Evolutionary conservation across 2,888 invertebrate species (phyloP).

Genomic region (Mesoligia furuncula): DNA sequence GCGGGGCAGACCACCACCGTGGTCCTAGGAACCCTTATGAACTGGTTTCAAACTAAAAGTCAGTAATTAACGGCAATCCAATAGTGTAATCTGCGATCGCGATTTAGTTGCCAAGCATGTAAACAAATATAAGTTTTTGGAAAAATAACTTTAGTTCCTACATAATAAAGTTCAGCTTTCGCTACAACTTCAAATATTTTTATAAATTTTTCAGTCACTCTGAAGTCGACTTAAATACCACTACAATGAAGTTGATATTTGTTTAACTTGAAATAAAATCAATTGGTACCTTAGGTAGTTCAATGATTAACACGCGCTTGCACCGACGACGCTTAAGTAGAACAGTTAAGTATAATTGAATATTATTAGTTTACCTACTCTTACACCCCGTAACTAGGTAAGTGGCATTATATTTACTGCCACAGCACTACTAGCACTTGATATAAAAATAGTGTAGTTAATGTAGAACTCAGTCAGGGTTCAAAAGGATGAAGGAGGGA

Average conservation of each 20-base stretch:
- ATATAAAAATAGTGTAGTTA: not conserved
- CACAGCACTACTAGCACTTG: not conserved
- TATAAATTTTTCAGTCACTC: no score
- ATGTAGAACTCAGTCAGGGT: not conserved
- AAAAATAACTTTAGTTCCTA: no score
- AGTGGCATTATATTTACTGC: not conserved
- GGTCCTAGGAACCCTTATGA: not conserved
- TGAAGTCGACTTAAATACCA: no score
- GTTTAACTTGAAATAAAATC: no score
- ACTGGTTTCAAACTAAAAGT: slow-evolving; percentile 2
- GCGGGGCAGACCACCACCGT: no score
- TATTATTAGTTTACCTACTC: not conserved
- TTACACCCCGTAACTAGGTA: not conserved
- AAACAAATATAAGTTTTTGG: no score
- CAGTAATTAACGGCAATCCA: slow-evolving; percentile 29
- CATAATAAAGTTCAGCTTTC: no score
- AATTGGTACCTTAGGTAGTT: not conserved
- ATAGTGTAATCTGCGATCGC: not conserved
- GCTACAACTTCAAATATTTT: no score
- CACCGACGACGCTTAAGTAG: not conserved
- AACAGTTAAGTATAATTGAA: slow-evolving; percentile 14
- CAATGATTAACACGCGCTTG: slow-evolving; percentile 11
- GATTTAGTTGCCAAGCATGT: no score
- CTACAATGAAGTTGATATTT: no score
- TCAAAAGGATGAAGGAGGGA: no score